These are phyloP conservation scores for Rhinopithecus roxellana DNA, from an alignment of 2,113 vertebrate species.

Conservation along the genomic window DNA sequence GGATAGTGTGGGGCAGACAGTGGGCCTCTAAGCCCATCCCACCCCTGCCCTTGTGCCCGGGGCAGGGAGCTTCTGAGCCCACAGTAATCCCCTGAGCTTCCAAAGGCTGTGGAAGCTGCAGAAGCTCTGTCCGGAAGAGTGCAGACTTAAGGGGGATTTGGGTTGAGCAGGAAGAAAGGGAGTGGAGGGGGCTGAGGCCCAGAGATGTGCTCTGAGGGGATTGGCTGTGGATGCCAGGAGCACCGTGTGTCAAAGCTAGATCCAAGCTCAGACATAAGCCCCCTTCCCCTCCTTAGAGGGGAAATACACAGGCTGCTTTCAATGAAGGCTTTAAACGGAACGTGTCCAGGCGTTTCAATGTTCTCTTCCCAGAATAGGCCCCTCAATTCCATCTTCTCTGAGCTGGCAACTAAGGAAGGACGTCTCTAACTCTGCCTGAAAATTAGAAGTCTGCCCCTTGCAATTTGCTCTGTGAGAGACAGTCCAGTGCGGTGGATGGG, in stretches of 20 bases:
- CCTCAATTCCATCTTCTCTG: neutral
- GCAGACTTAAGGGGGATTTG: neutral
- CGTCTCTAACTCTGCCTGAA: neutral
- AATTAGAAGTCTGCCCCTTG: neutral
- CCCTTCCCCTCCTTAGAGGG: neutral
- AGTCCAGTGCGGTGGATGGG: neutral
- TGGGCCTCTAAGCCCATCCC: neutral
- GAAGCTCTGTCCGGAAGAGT: neutral
- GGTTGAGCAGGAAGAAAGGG: neutral
- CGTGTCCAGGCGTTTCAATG: neutral
- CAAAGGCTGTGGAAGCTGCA: neutral
- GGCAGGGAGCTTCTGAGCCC: neutral
- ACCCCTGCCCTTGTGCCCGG: neutral
- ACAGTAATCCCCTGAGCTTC: neutral
- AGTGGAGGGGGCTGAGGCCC: neutral
- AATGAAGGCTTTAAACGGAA: neutral
- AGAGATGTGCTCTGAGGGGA: neutral
- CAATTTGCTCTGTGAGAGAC: neutral
- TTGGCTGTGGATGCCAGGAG: neutral
- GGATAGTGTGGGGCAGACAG: too few species aligned
- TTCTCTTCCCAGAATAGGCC: neutral
- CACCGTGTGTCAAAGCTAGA: neutral
- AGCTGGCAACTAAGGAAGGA: neutral
- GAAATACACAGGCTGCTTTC: neutral
- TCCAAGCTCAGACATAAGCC: neutral